Conservation (phyloP, 1,140 invertebrate species). For the Brachionus asplanchnoidis region DNA sequence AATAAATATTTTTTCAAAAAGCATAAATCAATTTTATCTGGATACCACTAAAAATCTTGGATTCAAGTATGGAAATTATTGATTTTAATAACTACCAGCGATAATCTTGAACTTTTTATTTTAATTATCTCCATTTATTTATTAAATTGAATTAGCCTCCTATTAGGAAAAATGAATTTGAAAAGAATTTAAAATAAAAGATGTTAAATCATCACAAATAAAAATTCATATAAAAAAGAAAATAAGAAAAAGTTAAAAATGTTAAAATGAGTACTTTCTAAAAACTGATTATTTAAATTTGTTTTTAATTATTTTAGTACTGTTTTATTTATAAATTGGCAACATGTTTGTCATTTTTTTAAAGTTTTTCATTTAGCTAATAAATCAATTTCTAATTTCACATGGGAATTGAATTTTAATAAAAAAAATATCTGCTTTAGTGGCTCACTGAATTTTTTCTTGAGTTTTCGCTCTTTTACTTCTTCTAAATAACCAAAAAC, state of each 20-base stretch:
- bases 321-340: not conserved
- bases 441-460: not conserved
- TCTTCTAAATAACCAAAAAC: too few species aligned
- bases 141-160: too few species aligned
- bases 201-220: too few species aligned
- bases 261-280: too few species aligned
- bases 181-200: too few species aligned
- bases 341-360: not conserved
- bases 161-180: too few species aligned
- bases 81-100: not conserved
- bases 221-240: too few species aligned
- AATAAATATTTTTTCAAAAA: not conserved
- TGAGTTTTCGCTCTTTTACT: too few species aligned
- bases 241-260: too few species aligned
- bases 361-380: not conserved
- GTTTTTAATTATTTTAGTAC: not conserved
- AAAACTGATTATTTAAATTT: not conserved
- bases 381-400: not conserved
- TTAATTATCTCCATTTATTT: not conserved
- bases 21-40: not conserved
- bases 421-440: not conserved
- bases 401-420: not conserved
- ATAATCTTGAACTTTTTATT: not conserved
- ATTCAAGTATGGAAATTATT: not conserved
- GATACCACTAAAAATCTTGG: not conserved